phyloP scores from a whole-genome alignment of 2,888 invertebrate species.

The Clusia tigrina region DNA sequence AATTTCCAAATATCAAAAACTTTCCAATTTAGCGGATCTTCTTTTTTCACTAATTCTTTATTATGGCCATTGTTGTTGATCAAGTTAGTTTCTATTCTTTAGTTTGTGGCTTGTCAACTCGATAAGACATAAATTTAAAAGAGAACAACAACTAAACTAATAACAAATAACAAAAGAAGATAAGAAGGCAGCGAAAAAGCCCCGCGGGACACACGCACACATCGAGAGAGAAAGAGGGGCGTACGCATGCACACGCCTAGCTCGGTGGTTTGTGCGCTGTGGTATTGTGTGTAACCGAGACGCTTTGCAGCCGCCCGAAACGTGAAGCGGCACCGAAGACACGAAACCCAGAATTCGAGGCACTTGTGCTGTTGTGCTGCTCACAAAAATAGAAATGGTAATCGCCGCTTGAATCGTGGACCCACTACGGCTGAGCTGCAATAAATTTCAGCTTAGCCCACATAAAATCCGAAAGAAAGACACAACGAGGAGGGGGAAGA shows the following conservation, averaged over 20 bases:
- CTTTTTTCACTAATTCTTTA: constrained; percentile 39
- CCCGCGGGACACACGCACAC: constrained; percentile 38
- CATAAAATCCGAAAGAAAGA: constrained; percentile 28
- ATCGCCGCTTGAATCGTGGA: constrained; percentile 7
- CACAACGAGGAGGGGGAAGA: not conserved
- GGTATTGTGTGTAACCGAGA: too few species aligned
- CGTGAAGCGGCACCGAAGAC: not conserved
- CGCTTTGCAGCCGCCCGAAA: too few species aligned
- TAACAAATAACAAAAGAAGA: constrained; percentile 39
- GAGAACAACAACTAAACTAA: constrained; percentile 30
- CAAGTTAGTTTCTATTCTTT: constrained; percentile 47
- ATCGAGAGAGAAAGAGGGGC: too few species aligned
- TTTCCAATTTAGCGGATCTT: constrained; percentile 57
- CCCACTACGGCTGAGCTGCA: constrained; percentile 23
- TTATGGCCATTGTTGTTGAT: constrained; percentile 13
- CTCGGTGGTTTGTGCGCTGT: too few species aligned
- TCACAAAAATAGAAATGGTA: not conserved
- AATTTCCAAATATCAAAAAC: constrained; percentile 57
- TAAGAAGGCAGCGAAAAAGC: not conserved
- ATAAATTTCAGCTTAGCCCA: constrained; percentile 53
- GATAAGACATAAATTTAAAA: constrained; percentile 54
- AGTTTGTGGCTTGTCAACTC: constrained; percentile 49
- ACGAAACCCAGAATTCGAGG: not conserved
- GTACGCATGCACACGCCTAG: too few species aligned
- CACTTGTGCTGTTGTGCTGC: not conserved